Evolutionary conservation across 92 coral and sea anemone species (phyloP), one percentile per base, ranked within the genome.

Genomic region (Epizoanthus rinbou): DNA sequence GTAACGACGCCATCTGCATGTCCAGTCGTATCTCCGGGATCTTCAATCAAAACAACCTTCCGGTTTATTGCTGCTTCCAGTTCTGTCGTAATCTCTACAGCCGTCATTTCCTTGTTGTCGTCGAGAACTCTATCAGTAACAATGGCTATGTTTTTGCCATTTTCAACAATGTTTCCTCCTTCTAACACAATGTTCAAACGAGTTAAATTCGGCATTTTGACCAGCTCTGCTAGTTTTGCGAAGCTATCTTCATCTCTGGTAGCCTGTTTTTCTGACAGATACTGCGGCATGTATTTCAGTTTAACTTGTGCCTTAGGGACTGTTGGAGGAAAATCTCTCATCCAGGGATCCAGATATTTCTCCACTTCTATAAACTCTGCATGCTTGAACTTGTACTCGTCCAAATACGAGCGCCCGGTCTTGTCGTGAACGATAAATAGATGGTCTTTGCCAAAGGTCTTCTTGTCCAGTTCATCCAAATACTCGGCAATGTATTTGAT

Each of bases 1-100:
- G 95, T 76, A 1, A 91, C 92, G 21, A 91, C 65, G 2, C 95
- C 95, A 74, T 94, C 95, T 16, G 95, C 82, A 74, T 94, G 98
- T 0, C 97, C 95, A 2, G 95, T 93, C 0, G 93, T 93, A 33
- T 89, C 98, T 57, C 28, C 47, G 1, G 93, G 98, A 43, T 91
- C 98, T 56, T 85, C 83, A 19, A 93, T 57, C 10, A 91, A 87
- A 21, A 79, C 93, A 47, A 89, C 87, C 52, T 73, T 84, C 65
- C 90, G 75, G 16, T 88, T 76, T 66, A 93, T 84, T n/a, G 85
- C 73, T 11, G 41, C 66, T 33, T 86, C 97, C 16, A 93, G 85
- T 24, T 71, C 80, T 33, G 28, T 39, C 18, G 78, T 67, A 24
- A 93, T 41, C 28, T 85, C 86, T 2, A 37, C 9, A 31, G 53